Conservation (phyloP, 2,888 invertebrate genomes). For the Girardia tigrina region DNA sequence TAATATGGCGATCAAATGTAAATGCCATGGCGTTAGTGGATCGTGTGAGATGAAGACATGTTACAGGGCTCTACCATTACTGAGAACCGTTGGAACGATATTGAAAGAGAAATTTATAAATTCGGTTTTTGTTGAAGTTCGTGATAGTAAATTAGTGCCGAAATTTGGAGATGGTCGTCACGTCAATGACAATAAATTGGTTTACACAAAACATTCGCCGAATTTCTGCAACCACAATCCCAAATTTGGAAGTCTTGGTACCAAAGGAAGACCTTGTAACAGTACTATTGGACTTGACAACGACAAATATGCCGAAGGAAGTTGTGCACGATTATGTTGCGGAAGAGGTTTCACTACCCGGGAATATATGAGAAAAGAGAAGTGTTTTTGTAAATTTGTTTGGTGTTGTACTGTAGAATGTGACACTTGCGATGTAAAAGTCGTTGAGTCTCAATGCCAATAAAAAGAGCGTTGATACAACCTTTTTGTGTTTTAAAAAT, state of each 20-base stretch:
- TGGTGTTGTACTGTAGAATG: constrained; percentile 96
- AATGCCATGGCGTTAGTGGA: constrained; percentile 33
- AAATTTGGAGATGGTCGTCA: neutral
- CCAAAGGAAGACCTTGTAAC: constrained; percentile 59
- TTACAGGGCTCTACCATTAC: constrained; percentile 24
- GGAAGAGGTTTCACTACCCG: constrained; percentile 75
- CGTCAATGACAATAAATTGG: neutral
- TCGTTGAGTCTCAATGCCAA: neutral
- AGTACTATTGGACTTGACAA: neutral
- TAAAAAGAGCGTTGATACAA: neutral
- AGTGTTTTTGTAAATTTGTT: constrained; percentile 84
- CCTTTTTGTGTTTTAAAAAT: no score
- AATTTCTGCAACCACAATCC: constrained; percentile 68
- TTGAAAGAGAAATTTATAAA: constrained; percentile 17
- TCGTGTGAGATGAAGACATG: constrained; percentile 35
- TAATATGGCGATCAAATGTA: constrained; percentile 31
- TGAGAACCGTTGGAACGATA: constrained; percentile 27
- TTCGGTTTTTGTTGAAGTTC: neutral
- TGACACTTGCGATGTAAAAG: constrained; percentile 59
- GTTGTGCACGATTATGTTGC: constrained; percentile 85
- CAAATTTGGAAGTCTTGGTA: constrained; percentile 70
- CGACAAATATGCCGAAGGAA: neutral
- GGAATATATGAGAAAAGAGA: constrained; percentile 69
- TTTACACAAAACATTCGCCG: constrained; percentile 60
- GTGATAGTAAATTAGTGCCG: neutral